Evolutionary conservation across 2,113 vertebrate species (phyloP), one percentile per base, ranked within the genome.

Genomic region (Colaptes auratus): DNA sequence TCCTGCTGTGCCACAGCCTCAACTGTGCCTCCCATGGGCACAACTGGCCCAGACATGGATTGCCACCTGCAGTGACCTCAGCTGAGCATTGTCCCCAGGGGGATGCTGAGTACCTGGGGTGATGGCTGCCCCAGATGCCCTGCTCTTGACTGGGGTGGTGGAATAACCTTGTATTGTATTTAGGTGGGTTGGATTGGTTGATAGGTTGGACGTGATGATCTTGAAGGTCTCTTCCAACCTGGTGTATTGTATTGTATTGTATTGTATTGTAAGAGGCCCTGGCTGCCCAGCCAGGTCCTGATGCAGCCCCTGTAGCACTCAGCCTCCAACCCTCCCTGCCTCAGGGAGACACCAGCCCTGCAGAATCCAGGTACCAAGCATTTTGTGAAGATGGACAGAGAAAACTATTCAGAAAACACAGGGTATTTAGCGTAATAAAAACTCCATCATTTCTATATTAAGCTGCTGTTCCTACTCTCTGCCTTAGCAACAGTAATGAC

Each of bases 21-120:
- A 3, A 2, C 2, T 48, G 39, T 27, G 9, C 30, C 28, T 27
- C n/a, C 39, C 7, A 3, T 0, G 1, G 31, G n/a, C 46, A 30
- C n/a, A 10, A 1, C 0, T 3, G 19, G 36, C 19, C 30, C 28
- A n/a, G 17, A 5, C 46, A 15, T 0, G 16, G 28, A 48, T 2
- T 15, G 14, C 9, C 50, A 25, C 3, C 8, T 4, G 2, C 1
- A 3, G 23, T 5, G 4, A 16, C 12, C 27, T 60, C 36, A 90
- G 55, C 42, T 42, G 83, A 55, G 60, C 53, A 19, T 13, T 12
- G 0, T 1, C 7, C 20, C 4, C n/a, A 70, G n/a, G 33, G 15
- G 30, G 9, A 10, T 27, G 17, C 17, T 48, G 59, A 6, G 12
- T 9, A 21, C 21, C 27, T 1, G 3, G 31, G 12, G 33, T 7